Evolutionary conservation across 2,888 invertebrate species (phyloP).

Genomic region (Dastarcus helophoroides): DNA sequence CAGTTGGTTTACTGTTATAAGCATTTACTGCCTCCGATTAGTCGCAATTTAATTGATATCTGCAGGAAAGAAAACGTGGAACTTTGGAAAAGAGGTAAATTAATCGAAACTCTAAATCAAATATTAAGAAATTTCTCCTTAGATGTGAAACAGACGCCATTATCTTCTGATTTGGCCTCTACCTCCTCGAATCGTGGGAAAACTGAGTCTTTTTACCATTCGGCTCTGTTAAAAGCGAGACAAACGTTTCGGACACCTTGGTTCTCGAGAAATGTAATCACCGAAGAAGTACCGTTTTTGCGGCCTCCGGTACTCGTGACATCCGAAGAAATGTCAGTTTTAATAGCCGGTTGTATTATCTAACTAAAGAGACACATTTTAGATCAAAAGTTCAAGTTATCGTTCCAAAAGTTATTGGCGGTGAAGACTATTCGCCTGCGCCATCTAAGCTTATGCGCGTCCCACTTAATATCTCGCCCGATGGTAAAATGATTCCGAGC

Average conservation of each 20-base stretch:
- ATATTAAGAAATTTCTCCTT: neutral
- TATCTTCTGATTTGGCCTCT: no score
- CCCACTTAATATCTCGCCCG: slow-evolving; percentile 8
- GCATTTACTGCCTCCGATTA: slow-evolving; percentile 26
- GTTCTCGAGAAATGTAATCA: slow-evolving; percentile 36
- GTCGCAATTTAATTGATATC: slow-evolving; percentile 24
- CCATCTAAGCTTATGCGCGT: slow-evolving; percentile 17
- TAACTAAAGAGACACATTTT: slow-evolving; percentile 2
- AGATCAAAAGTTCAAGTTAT: slow-evolving; percentile 16
- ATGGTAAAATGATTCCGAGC: slow-evolving; percentile 4
- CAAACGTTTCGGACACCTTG: slow-evolving; percentile 36
- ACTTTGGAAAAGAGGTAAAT: slow-evolving; percentile 23
- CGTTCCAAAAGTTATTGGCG: slow-evolving; percentile 17
- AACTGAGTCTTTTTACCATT: no score
- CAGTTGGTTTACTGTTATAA: slow-evolving; percentile 25
- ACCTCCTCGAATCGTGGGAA: no score
- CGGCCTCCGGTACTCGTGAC: slow-evolving; percentile 42
- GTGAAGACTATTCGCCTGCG: slow-evolving; percentile 13
- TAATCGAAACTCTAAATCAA: slow-evolving; percentile 1
- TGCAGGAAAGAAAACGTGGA: slow-evolving; percentile 22
- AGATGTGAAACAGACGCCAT: no score
- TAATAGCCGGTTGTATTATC: neutral
- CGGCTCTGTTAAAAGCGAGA: slow-evolving; percentile 37
- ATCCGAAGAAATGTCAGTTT: slow-evolving; percentile 18
- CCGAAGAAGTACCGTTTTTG: slow-evolving; percentile 50